Evolutionary conservation across 2,888 invertebrate species (phyloP), one percentile per base, ranked within the genome.

Genomic region (Leptopterna dolabrata): DNA sequence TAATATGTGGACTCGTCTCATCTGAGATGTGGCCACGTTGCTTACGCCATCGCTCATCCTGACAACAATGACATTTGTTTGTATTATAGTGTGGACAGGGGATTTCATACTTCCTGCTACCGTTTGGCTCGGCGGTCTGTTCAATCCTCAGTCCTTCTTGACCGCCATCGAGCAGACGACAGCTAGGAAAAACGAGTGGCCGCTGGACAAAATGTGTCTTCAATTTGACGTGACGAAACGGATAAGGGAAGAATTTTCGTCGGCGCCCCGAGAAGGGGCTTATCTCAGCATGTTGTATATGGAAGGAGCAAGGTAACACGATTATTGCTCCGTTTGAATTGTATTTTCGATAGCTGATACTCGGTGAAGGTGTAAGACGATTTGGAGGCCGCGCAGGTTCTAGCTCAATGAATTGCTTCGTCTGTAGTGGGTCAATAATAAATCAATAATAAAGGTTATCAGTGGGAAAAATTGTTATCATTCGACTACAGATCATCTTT

Each of bases 131-230:
- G 97, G 96, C 13, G 98, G 98, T 7, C 97, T 99, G 92, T 98
- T 98, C 93, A 98, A 98, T 93, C 98, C 98, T 0, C 98, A 98
- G 92, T 98, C 98, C 13, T 97, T 99, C 92, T 93, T 99, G 45
- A 98, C 98, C 0, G 98, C 98, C 63, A 98, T 98, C 91, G 98
- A 98, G 98, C 98, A 99, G 92, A 97, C 97, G 92, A 98, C 98
- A 85, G 98, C 98, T 0, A 94, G 98, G 76, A 98, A 96, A 92
- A 98, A 98, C 92, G 98, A 98, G 92, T 97, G 98, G 96, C 98
- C 98, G 0, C 93, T 98, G 88, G 98, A 98, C 92, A 96, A 97
- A 92, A 98, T 98, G 98, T 97, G 97, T 91, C 94, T 98, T 76
- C 96, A 97, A 92, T 98, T 97, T 91, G 98, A 98, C 91, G 98